Percentiles rank a stretch among this genome's conserved stretches.
phyloP scores from a whole-genome alignment of 2,888 invertebrate species.

The Trachelus stipa region DNA sequence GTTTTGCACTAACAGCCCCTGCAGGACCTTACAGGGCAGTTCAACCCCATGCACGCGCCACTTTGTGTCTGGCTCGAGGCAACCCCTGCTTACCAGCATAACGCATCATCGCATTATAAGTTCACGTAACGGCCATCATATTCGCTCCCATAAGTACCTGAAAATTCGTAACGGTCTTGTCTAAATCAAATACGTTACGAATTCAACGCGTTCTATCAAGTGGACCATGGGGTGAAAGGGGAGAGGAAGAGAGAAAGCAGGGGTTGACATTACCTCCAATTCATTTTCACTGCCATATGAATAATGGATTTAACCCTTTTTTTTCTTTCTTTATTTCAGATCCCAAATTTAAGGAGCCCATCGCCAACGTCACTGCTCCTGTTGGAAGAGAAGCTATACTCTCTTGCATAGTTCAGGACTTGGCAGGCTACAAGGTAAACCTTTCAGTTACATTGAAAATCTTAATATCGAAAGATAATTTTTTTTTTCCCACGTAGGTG shows the following conservation, averaged over 20 bases:
- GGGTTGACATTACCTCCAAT: no score
- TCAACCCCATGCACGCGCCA: not conserved
- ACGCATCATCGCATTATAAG: slow-evolving; percentile 25
- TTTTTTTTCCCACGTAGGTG: no score
- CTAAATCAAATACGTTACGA: slow-evolving; percentile 11
- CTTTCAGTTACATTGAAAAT: not conserved
- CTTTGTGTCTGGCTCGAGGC: not conserved
- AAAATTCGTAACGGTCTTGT: slow-evolving; percentile 18
- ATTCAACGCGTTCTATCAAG: not conserved
- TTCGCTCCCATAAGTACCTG: slow-evolving; percentile 10
- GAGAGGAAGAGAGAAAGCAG: no score
- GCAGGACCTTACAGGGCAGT: slow-evolving; percentile 15
- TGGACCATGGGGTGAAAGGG: not conserved
- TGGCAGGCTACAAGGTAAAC: slow-evolving; percentile 84
- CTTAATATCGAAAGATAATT: no score
- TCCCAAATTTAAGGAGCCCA: slow-evolving; percentile 85
- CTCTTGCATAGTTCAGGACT: slow-evolving; percentile 84
- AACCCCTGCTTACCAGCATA: slow-evolving; percentile 15
- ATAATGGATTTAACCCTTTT: not conserved
- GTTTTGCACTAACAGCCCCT: slow-evolving; percentile 39
- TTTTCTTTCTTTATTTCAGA: slow-evolving; percentile 71
- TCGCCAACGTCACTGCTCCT: slow-evolving; percentile 85
- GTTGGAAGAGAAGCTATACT: slow-evolving; percentile 87
- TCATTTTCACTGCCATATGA: not conserved
- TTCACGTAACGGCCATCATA: slow-evolving; percentile 14